These are phyloP conservation scores for Tipula helvola DNA, from an alignment of 2,888 invertebrate genomes.

Conservation along the genomic window DNA sequence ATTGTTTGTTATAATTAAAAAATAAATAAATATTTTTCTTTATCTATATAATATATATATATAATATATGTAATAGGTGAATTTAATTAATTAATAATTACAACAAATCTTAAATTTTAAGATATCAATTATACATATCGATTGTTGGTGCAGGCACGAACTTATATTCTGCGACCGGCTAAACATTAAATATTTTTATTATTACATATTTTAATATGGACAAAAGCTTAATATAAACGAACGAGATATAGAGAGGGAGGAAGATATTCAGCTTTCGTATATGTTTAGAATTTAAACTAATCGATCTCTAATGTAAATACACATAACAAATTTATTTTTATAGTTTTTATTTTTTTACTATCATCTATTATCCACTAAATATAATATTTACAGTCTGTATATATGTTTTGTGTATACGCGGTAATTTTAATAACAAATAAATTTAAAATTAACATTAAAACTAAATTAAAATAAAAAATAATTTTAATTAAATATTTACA, in stretches of 20 bases:
- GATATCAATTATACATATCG: not conserved
- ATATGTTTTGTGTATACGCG: not conserved
- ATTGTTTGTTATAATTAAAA: not conserved
- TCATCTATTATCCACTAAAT: not conserved
- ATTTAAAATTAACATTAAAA: not conserved
- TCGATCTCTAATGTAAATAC: not conserved
- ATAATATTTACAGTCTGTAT: not conserved
- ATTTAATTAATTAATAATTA: not conserved
- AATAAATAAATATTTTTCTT: not conserved
- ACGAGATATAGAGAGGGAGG: not conserved
- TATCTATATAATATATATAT: not conserved
- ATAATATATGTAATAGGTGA: not conserved
- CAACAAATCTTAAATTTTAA: constrained; percentile 4
- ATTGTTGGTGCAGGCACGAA: not conserved
- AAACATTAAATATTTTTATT: not conserved
- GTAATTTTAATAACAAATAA: not conserved
- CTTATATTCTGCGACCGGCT: not conserved
- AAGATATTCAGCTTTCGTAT: not conserved
- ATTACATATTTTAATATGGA: not conserved
- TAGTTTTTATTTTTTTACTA: not conserved
- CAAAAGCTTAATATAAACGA: not conserved
- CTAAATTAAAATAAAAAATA: not conserved
- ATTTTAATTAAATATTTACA: not conserved
- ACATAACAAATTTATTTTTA: not conserved
- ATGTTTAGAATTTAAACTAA: not conserved